Evolutionary conservation across 2,888 invertebrate species (phyloP).

Genomic region (Antheraea yamamai): DNA sequence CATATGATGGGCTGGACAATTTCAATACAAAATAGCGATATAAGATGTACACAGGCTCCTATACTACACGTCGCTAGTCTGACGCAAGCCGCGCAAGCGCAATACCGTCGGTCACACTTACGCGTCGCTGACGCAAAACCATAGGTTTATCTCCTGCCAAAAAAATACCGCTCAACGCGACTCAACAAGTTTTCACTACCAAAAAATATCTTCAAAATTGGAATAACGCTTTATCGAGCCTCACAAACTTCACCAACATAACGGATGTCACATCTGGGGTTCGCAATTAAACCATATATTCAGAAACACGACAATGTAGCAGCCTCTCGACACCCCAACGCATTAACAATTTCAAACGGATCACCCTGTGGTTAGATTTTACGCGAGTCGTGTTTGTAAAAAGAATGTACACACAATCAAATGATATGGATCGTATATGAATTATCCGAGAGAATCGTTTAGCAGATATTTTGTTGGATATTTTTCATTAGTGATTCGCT

Average conservation of each 20-base stretch:
- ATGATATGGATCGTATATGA: constrained; percentile 26
- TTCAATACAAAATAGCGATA: too few relatives aligned
- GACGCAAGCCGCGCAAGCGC: too few relatives aligned
- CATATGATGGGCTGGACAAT: too few relatives aligned
- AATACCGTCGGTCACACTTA: too few relatives aligned
- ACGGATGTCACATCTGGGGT: neutral
- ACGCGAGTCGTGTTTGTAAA: constrained; percentile 42
- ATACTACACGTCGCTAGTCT: too few relatives aligned
- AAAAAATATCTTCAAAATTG: too few relatives aligned
- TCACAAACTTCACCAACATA: neutral
- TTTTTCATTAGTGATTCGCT: neutral
- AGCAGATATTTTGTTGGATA: neutral
- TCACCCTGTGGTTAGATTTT: constrained; percentile 44
- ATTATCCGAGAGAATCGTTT: neutral
- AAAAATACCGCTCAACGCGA: too few relatives aligned
- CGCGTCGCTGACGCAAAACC: too few relatives aligned
- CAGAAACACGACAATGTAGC: neutral
- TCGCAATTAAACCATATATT: neutral
- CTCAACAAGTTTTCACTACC: too few relatives aligned
- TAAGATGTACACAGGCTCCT: too few relatives aligned
- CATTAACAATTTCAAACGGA: constrained; percentile 35
- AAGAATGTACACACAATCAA: constrained; percentile 26
- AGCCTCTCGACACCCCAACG: neutral
- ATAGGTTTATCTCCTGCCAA: too few relatives aligned
- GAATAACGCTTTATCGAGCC: neutral